Evolutionary conservation across 2,113 vertebrate genomes (phyloP).

Genomic region (Oreochromis aureus): DNA sequence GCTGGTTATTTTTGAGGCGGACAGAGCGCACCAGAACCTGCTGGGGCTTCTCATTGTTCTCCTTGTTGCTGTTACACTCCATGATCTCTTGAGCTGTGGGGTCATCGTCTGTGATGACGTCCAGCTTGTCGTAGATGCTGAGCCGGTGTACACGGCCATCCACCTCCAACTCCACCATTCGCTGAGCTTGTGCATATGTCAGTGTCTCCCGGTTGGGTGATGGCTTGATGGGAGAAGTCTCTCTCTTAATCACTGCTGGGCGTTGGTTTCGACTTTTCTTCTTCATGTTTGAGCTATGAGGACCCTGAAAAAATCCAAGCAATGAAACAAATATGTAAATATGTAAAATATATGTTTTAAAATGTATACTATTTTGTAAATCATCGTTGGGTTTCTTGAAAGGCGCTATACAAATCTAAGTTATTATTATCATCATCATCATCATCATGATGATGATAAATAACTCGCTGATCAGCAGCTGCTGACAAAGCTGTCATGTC

Average conservation of each 20-base stretch:
- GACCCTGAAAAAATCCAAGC: neutral
- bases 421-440: neutral
- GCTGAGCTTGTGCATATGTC: conserved; percentile 94
- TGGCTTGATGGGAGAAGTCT: conserved; percentile 91
- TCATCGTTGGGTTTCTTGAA: neutral
- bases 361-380: neutral
- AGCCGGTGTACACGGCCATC: conserved; percentile 92
- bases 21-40: conserved; percentile 84
- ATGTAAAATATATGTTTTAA: neutral
- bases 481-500: neutral
- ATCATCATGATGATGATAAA: neutral
- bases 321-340: neutral
- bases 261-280: conserved; percentile 89
- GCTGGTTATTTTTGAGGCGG: conserved; percentile 86
- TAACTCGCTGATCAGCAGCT: neutral
- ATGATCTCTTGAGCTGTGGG: conserved; percentile 93
- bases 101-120: conserved; percentile 89
- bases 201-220: conserved; percentile 92
- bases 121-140: conserved; percentile 93
- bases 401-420: neutral
- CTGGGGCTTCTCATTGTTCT: conserved; percentile 87
- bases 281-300: conserved; percentile 77
- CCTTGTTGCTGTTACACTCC: conserved; percentile 99
- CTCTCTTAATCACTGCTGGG: conserved; percentile 74
- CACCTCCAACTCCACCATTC: conserved; percentile 97